Evolutionary conservation across 1,140 invertebrate genomes (phyloP).

Genomic region (Caerostris extrusa): DNA sequence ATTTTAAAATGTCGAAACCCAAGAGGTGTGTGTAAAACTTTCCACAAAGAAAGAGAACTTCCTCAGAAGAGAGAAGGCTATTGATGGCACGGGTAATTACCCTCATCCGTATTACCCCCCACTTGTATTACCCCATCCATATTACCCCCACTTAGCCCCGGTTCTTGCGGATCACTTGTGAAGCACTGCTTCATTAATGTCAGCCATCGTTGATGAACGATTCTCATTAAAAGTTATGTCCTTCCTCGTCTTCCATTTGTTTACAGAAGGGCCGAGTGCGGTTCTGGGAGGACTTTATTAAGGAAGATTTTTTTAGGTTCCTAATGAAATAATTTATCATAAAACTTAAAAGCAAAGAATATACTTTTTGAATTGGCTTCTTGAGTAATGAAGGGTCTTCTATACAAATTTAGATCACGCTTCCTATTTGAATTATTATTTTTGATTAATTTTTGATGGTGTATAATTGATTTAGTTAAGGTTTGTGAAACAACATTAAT

Average conservation of each 20-base stretch:
- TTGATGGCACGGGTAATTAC: slow-evolving; percentile 2
- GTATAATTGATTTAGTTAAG: no score
- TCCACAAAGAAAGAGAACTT: neutral
- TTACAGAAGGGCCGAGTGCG: neutral
- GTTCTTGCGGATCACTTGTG: neutral
- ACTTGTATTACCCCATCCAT: neutral
- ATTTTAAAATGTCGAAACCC: neutral
- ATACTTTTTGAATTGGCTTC: neutral
- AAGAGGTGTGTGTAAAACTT: neutral
- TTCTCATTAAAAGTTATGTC: slow-evolving; percentile 15
- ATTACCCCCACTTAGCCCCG: no score
- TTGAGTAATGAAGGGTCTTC: neutral
- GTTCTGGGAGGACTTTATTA: neutral
- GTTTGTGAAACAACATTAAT: no score
- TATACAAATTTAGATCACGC: neutral
- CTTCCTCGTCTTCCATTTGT: neutral
- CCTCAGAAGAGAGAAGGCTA: neutral
- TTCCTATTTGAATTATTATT: no score
- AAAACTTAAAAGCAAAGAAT: neutral
- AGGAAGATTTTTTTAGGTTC: neutral
- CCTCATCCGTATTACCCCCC: neutral
- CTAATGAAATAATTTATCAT: neutral
- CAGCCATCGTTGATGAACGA: neutral
- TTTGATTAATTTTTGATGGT: no score
- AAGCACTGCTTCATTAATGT: neutral